Conservation (phyloP, 2,888 invertebrate genomes). For the Agrotis ipsilon region DNA sequence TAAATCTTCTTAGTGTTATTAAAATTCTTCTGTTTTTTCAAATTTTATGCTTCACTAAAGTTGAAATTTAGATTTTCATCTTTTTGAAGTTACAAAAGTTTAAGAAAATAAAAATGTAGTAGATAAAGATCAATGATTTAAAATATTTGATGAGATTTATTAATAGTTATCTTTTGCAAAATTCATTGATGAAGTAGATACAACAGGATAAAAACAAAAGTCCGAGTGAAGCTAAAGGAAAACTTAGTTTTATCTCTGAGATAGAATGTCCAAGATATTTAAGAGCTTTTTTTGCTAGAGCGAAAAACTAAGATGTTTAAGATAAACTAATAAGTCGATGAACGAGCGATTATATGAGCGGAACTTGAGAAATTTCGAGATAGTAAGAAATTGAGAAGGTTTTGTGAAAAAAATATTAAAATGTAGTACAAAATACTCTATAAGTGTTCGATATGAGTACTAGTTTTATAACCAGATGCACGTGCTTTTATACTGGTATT, state of each 20-base stretch:
- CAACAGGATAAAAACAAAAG: slow-evolving; percentile 5
- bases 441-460: not conserved
- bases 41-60: too few species aligned
- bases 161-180: not conserved
- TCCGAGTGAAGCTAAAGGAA: not conserved
- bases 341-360: slow-evolving; percentile 52
- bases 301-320: slow-evolving; percentile 46
- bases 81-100: not conserved
- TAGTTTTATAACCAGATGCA: not conserved
- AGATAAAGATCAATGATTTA: not conserved
- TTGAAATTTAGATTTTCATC: too few species aligned
- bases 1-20: too few species aligned
- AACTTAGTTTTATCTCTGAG: slow-evolving; percentile 28
- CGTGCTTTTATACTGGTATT: not conserved
- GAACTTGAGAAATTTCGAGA: slow-evolving; percentile 35
- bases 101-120: not conserved
- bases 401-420: slow-evolving; percentile 24
- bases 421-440: not conserved
- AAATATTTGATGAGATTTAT: not conserved
- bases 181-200: slow-evolving; percentile 19
- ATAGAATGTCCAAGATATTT: slow-evolving; percentile 38
- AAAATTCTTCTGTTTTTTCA: too few species aligned
- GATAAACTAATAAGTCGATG: slow-evolving; percentile 60
- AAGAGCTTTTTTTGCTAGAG: too few species aligned
- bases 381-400: slow-evolving; percentile 50